Evolutionary conservation across 2,113 vertebrate species (phyloP), one percentile per base, ranked within the genome.

Genomic region (Zosterops hypoxanthus): DNA sequence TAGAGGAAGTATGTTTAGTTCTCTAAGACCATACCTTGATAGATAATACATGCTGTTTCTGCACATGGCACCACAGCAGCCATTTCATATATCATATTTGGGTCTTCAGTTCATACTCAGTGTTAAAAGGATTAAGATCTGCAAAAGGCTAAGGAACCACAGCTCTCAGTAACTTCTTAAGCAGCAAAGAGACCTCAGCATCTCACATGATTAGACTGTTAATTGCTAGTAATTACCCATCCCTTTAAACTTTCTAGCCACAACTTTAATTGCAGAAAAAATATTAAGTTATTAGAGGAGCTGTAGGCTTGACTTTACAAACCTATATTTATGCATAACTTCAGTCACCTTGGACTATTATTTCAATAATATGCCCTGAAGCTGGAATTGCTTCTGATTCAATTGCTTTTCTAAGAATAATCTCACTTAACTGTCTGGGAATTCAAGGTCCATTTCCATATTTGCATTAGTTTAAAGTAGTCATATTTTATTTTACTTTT

Each of bases 211-310:
- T 87, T 82, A 63, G 19, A 36, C 36, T 65, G 31, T 76, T 94
- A 96, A 96, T 73, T 90, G 42, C 70, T n/a, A 63, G 89, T 70
- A 82, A 95, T 95, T 88, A 95, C 50, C 60, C 60, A 92, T 56
- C 69, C 60, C 66, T 77, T 93, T 77, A 80, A 94, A 86, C 77
- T 69, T 86, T 89, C 81, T 63, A 91, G 41, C 46, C 63, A 55
- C 66, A 90, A 82, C 76, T 91, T 94, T 93, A 93, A 93, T 76
- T 85, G 87, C 55, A 82, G 63, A 94, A 94, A 95, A 95, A 85
- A 79, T 47, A 91, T 12, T 49, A 86, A 86, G n/a, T 81, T 85
- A 61, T 70, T 95, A 91, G 69, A 79, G 55, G 13, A 93, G 50
- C 55, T 57, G 29, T 36, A 85, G 81, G 76, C 57, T 64, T 92